These are phyloP conservation scores for Ceratoteleas bidentatus DNA, from an alignment of 1,140 invertebrate species.

Conservation along the genomic window DNA sequence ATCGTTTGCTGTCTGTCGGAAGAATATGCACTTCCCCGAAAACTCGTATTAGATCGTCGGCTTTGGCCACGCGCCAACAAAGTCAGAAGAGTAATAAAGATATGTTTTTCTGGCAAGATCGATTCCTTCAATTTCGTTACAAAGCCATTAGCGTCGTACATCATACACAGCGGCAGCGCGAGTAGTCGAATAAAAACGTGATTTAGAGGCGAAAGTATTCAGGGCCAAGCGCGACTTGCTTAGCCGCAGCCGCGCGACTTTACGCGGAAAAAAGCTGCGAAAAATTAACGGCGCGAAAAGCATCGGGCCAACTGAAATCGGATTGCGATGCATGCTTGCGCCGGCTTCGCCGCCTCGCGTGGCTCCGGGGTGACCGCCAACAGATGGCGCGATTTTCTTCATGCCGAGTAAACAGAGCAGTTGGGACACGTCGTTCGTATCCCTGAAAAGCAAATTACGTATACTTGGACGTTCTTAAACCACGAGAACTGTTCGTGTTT, in stretches of 20 bases:
- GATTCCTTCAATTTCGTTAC: constrained; percentile 54
- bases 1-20: constrained; percentile 49
- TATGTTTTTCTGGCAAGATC: constrained; percentile 50
- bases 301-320: constrained; percentile 22
- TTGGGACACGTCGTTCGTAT: too few relatives aligned
- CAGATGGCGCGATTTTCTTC: too few relatives aligned
- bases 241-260: constrained; percentile 21
- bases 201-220: constrained; percentile 32
- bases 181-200: constrained; percentile 38
- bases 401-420: too few relatives aligned
- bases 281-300: constrained; percentile 36
- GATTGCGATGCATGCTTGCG: too few relatives aligned
- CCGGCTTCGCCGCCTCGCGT: too few relatives aligned
- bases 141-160: constrained; percentile 51
- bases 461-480: too few relatives aligned
- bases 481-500: too few relatives aligned
- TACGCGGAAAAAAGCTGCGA: constrained; percentile 6
- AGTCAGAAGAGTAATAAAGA: constrained; percentile 54
- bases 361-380: too few relatives aligned
- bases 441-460: too few relatives aligned
- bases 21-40: constrained; percentile 57
- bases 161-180: constrained; percentile 27
- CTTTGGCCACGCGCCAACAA: constrained; percentile 42
- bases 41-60: constrained; percentile 52
- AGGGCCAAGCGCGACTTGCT: constrained; percentile 21